Evolutionary conservation across 2,797 vertebrate genomes (phyloP).

Genomic region (Rhinophrynus dorsalis): DNA sequence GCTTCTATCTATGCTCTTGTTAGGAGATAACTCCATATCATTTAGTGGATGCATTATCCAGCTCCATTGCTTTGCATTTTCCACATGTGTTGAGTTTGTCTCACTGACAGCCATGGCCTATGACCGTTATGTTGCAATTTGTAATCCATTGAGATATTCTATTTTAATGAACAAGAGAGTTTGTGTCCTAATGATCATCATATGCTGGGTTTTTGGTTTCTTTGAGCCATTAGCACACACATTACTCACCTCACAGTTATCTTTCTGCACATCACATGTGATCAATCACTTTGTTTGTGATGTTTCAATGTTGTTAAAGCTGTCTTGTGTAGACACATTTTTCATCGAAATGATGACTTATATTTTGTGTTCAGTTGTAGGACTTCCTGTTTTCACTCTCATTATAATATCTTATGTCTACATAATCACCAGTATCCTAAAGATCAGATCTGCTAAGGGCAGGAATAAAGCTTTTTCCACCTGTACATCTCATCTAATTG

Average conservation of each 20-base stretch:
- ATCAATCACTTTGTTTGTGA: slow-evolving; percentile 59
- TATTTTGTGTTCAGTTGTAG: slow-evolving; percentile 29
- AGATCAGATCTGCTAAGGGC: slow-evolving; percentile 47
- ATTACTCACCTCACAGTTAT: slow-evolving; percentile 50
- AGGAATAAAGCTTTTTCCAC: slow-evolving; percentile 50
- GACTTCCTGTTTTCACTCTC: slow-evolving; percentile 49
- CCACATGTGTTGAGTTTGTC: slow-evolving; percentile 56
- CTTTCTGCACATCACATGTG: slow-evolving; percentile 54
- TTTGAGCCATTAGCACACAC: slow-evolving; percentile 49
- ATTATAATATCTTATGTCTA: slow-evolving; percentile 46
- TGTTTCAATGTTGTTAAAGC: slow-evolving; percentile 48
- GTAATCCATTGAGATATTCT: slow-evolving; percentile 48
- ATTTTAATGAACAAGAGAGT: slow-evolving; percentile 29
- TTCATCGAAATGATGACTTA: slow-evolving; percentile 29
- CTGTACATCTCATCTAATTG: slow-evolving; percentile 51
- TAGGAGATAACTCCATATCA: slow-evolving; percentile 48
- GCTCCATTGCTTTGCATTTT: slow-evolving; percentile 51
- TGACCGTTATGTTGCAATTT: slow-evolving; percentile 54
- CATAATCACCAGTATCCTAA: slow-evolving; percentile 42
- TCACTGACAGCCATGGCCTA: slow-evolving; percentile 48
- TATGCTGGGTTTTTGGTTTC: slow-evolving; percentile 42
- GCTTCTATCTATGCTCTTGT: slow-evolving; percentile 49
- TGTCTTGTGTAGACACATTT: slow-evolving; percentile 51
- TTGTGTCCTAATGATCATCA: slow-evolving; percentile 40
- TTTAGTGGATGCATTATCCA: slow-evolving; percentile 50